Percentiles rank a stretch among this genome's conserved stretches.
Conservation (phyloP, 2,797 vertebrate species). For the Eulemur rubriventer region DNA sequence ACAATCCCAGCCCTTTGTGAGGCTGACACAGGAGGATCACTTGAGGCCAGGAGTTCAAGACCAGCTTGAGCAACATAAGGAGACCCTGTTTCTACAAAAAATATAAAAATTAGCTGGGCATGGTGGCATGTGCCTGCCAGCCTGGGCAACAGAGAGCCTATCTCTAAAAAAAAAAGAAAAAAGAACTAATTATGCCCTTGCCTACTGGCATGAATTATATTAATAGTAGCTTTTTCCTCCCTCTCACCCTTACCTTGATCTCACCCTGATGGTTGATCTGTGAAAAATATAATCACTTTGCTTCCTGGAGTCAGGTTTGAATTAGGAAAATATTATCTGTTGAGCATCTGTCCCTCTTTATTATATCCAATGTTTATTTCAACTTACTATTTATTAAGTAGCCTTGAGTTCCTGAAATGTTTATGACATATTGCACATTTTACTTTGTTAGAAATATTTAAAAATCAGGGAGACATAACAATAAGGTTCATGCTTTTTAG, state of each 20-base stretch:
- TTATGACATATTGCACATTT: not conserved
- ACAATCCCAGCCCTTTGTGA: not conserved
- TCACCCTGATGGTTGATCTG: not conserved
- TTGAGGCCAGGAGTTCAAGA: not conserved
- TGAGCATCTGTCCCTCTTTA: conserved; percentile 45
- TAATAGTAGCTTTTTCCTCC: not conserved
- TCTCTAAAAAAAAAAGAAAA: not conserved
- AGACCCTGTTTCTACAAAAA: not conserved
- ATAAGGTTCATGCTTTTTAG: not conserved
- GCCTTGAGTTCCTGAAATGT: not conserved
- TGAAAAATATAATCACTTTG: conserved; percentile 46
- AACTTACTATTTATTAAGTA: not conserved
- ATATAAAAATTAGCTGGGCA: not conserved
- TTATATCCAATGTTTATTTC: not conserved
- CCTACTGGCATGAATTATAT: conserved; percentile 33
- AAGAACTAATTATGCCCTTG: not conserved
- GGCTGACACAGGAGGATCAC: not conserved
- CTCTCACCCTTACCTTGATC: not conserved
- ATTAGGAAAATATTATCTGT: conserved; percentile 18
- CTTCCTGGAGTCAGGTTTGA: conserved; percentile 56
- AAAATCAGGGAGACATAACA: not conserved
- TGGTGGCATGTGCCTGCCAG: not conserved
- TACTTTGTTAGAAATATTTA: not conserved
- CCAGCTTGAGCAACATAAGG: not conserved
- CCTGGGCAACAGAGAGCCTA: not conserved